Conservation (phyloP, 2,797 vertebrate genomes). For the Halcyon leucocephala region DNA sequence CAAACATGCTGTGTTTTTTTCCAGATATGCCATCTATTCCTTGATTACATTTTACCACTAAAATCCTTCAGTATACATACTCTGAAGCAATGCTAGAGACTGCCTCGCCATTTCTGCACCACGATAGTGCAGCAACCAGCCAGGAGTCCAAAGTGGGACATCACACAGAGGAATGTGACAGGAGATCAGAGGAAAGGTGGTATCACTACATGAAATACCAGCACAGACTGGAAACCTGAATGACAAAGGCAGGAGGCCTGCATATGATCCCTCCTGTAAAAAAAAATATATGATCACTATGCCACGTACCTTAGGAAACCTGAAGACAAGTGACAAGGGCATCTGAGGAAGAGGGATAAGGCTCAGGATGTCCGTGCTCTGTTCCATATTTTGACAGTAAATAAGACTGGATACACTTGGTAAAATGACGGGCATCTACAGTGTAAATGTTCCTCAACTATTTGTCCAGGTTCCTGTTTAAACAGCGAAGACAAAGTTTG, state of each 20-base stretch:
- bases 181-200: neutral
- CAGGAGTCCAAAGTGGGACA: neutral
- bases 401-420: neutral
- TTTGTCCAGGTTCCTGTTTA: neutral
- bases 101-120: neutral
- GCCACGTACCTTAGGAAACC: neutral
- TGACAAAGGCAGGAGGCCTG: neutral
- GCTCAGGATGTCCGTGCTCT: accelerated
- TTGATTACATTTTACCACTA: neutral
- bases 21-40: neutral
- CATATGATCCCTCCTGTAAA: neutral
- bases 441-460: neutral
- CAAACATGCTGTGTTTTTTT: neutral
- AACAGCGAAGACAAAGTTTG: neutral
- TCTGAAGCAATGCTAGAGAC: neutral
- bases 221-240: neutral
- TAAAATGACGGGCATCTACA: neutral
- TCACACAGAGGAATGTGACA: accelerated
- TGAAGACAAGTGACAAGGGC: neutral
- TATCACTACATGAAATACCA: neutral
- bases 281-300: neutral
- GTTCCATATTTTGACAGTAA: neutral
- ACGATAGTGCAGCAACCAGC: neutral
- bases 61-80: neutral
- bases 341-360: neutral